Evolutionary conservation across 2,797 vertebrate species (phyloP), one percentile per base, ranked within the genome.

Genomic region (Smutsia temminckii): DNA sequence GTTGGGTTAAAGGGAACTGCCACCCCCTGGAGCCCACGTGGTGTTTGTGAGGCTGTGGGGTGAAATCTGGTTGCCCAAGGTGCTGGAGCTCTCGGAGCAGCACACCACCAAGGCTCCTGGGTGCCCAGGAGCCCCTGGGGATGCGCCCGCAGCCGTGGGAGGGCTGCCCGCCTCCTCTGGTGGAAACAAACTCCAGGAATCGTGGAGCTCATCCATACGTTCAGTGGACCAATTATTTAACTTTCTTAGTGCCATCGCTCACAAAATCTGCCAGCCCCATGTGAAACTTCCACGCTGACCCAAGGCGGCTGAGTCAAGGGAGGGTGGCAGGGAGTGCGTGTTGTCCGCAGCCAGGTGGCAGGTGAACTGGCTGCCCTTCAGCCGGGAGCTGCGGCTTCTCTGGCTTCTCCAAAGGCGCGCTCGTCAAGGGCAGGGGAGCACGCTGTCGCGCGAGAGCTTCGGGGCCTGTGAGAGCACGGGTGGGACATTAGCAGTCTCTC

Each of bases 371-470:
- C 46, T 46, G 46, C 46, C 10, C 46, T 46, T 46, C 46, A 46
- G 46, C 46, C 10, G 46, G 46, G 46, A 12, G 46, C 46, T 46
- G 46, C 46, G 10, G 46, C 11, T 46, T 46, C 10, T 46, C 46
- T 46, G 46, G 10, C 46, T 2, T 46, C 46, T 40, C 40, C 97
- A 93, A 94, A 57, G 92, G 97, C 72, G 81, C 86, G 84, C 97
- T 97, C 55, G 74, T 96, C 96, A 93, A 89, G 69, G 81, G 97
- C 94, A 94, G 87, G 98, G 97, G 97, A 98, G 96, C 94, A 94
- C 98, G 98, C 98, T 97, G 97, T 93, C 79, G 97, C 89, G 42
- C 74, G 83, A 96, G 96, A 95, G 87, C 97, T 96, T 95, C 96
- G 91, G 37, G 96, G 92, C 9, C 95, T 96, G 95, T 92, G 97